Base-by-base conservation (phyloP, 2,113 vertebrate genomes). In the Ailuropoda melanoleuca region DNA sequence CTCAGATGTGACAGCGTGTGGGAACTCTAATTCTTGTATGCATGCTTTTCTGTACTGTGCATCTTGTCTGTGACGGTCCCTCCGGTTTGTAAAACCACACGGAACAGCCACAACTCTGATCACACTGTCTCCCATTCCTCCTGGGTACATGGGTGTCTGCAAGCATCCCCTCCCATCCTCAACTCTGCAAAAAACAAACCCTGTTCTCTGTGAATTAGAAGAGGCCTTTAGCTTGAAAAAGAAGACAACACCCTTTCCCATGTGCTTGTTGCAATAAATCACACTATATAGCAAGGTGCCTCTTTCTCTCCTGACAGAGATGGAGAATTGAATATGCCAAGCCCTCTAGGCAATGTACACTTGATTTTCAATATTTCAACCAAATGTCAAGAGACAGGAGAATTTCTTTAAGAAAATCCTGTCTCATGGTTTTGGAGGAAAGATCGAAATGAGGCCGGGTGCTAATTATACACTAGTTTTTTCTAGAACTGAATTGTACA, bases 361-460 rank as follows among this genome's bases (percentile, higher is more conserved):
- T 90, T 95, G 91, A 94, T 96, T 97, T 97, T 97, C 77, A 94
- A 48, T 64, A 68, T 97, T 98, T 95, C 95, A 97, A 29, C 64
- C 64, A 89, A 91, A 97, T 87, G 92, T 97, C 96, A 98, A 64
- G 58, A 95, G 70, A 83, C 29, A 78, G 58, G 26, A 78, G 12
- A 34, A 60, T 62, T 43, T 50, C 50, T 97, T 83, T 77, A 78
- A 95, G 82, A 86, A 93, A 93, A 93, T 88, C 13, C 39, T 66
- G 37, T 60, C 81, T 86, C 29, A 55, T 50, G 29, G 60, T 88
- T 94, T 82, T 93, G 48, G 77, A 95, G 53, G 46, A n/a, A 81
- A 85, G 43, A 56, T 18, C 11, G 11, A 68, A n/a, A 93, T 62
- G 26, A 68, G 3, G 24, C 39, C 2, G 19, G 53, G 48, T 94